phyloP scores from a whole-genome alignment of 2,113 vertebrate genomes.

The Setophaga coronata region DNA sequence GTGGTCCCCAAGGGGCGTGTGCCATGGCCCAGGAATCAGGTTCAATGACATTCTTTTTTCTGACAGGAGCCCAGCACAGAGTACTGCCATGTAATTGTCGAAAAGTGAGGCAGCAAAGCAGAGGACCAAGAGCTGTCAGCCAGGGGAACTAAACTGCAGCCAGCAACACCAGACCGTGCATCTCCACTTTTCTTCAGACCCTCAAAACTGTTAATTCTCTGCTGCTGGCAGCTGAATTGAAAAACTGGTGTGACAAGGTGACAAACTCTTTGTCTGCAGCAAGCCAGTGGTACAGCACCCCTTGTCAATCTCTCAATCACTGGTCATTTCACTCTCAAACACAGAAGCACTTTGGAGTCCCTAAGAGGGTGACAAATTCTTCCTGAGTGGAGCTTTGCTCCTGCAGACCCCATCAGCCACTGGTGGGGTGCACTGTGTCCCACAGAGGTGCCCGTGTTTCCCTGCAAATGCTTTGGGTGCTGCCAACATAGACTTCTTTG shows the following conservation, averaged over 20 bases:
- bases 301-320: neutral
- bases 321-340: neutral
- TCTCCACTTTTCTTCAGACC: neutral
- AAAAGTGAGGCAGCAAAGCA: neutral
- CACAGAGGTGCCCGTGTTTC: neutral
- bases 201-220: neutral
- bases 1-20: fast-evolving
- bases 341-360: neutral
- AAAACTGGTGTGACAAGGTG: neutral
- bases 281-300: neutral
- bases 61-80: fast-evolving
- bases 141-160: neutral
- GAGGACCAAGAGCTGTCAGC: neutral
- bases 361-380: fast-evolving
- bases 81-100: neutral
- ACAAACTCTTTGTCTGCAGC: neutral
- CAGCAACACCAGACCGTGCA: neutral
- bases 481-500: fast-evolving
- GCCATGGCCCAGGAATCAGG: neutral
- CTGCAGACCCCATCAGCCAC: neutral
- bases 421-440: neutral
- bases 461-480: neutral
- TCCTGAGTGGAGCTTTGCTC: neutral
- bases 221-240: neutral
- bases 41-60: neutral